Evolutionary conservation across 2,797 vertebrate genomes (phyloP).

Genomic region (Nyctalus aviator): DNA sequence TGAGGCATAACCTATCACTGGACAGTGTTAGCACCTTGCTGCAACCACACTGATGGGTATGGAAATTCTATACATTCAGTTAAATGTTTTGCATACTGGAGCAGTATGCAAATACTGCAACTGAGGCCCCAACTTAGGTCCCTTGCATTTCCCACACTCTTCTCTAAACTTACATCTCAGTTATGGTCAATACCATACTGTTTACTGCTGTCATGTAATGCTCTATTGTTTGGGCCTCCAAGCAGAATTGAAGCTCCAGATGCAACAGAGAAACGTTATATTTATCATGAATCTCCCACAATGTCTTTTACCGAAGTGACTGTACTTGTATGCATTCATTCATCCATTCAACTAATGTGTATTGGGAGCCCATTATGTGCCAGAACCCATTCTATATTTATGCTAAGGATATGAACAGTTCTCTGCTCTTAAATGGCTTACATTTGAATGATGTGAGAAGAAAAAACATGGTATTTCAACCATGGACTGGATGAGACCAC

Average conservation of each 20-base stretch:
- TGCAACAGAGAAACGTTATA: neutral
- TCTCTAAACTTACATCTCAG: constrained; percentile 54
- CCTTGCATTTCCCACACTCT: constrained; percentile 70
- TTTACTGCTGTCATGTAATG: neutral
- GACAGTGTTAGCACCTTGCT: constrained; percentile 44
- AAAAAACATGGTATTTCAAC: neutral
- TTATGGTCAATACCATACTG: constrained; percentile 63
- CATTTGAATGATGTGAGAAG: neutral
- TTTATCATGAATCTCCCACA: neutral
- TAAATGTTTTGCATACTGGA: constrained; percentile 74
- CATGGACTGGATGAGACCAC: neutral
- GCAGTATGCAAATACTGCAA: constrained; percentile 69
- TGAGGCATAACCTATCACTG: neutral
- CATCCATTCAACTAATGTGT: neutral
- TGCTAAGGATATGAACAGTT: neutral
- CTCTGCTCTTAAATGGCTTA: neutral
- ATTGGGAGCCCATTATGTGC: neutral
- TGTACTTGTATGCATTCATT: neutral
- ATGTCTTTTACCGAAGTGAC: neutral
- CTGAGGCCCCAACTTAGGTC: neutral
- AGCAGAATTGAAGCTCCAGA: neutral
- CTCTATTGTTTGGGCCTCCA: constrained; percentile 13
- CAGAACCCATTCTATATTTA: neutral
- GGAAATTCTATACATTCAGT: constrained; percentile 75
- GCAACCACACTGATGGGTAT: constrained; percentile 66